Evolutionary conservation across 2,888 invertebrate genomes (phyloP).

Genomic region (Xestobium rufovillosum): DNA sequence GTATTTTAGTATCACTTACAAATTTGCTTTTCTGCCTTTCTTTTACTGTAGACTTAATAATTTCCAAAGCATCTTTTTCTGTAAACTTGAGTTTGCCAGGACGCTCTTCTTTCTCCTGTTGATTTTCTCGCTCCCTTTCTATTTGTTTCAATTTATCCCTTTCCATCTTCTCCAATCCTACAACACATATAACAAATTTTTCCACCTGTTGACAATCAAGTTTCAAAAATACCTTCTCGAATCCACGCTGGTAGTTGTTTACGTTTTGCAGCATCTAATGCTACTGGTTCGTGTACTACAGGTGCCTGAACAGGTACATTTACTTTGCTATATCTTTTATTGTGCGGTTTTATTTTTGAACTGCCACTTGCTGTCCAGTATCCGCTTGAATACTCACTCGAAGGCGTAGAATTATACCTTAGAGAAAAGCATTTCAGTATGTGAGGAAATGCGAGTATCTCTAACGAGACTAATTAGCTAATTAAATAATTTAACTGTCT

Average conservation of each 20-base stretch:
- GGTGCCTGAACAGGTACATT: slow-evolving; percentile 33
- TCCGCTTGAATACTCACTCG: slow-evolving; percentile 23
- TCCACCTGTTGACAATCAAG: slow-evolving; percentile 1
- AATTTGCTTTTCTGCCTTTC: slow-evolving; percentile 53
- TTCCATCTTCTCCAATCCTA: slow-evolving; percentile 96
- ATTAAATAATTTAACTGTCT: too few relatives aligned
- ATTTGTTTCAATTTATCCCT: slow-evolving; percentile 82
- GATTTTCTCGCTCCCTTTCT: slow-evolving; percentile 62
- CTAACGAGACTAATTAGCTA: too few relatives aligned
- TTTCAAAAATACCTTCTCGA: slow-evolving; percentile 62
- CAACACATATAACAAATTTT: slow-evolving; percentile 25
- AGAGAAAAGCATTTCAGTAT: too few relatives aligned
- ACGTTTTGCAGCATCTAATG: slow-evolving; percentile 74
- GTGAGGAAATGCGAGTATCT: too few relatives aligned
- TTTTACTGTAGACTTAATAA: slow-evolving; percentile 37
- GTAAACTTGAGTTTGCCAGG: slow-evolving; percentile 47
- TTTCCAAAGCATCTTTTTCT: slow-evolving; percentile 47
- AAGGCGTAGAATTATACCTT: slow-evolving; percentile 22
- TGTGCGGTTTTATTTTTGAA: slow-evolving; percentile 39
- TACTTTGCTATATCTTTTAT: slow-evolving; percentile 40
- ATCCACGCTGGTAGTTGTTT: slow-evolving; percentile 97
- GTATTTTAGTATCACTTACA: slow-evolving; percentile 49
- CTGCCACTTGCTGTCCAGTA: slow-evolving; percentile 37
- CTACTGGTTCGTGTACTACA: slow-evolving; percentile 17
- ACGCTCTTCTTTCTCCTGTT: slow-evolving; percentile 54